These are phyloP conservation scores for Caenorhabditis imperialis DNA, from an alignment of 2,888 invertebrate genomes.

Conservation along the genomic window DNA sequence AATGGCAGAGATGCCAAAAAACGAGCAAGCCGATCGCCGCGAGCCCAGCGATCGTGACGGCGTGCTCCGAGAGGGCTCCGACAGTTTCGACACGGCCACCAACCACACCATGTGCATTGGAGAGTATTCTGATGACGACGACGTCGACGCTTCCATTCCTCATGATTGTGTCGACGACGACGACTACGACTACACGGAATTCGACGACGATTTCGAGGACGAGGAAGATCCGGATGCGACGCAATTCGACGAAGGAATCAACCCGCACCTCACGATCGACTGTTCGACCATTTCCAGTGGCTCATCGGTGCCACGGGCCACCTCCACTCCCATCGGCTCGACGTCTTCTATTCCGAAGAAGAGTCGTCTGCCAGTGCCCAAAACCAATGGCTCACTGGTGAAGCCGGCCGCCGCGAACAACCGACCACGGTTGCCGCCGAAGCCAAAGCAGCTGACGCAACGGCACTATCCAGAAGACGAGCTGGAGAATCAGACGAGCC, in stretches of 20 bases:
- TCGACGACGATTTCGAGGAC: slow-evolving; percentile 32
- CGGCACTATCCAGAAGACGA: slow-evolving; percentile 30
- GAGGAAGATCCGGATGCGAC: slow-evolving; percentile 46
- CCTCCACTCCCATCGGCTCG: slow-evolving; percentile 50
- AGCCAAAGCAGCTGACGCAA: slow-evolving; percentile 26
- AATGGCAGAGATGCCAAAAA: slow-evolving; percentile 58
- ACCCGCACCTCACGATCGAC: slow-evolving; percentile 50
- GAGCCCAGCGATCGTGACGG: slow-evolving; percentile 47
- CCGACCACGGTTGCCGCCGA: slow-evolving; percentile 49
- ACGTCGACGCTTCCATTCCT: slow-evolving; percentile 43
- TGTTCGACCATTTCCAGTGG: slow-evolving; percentile 52
- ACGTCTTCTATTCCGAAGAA: slow-evolving; percentile 27
- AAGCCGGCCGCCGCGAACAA: slow-evolving; percentile 8
- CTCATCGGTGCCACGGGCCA: slow-evolving; percentile 21
- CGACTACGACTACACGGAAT: slow-evolving; percentile 38
- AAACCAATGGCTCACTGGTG: slow-evolving; percentile 33
- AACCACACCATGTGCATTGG: slow-evolving; percentile 23
- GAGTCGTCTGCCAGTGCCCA: slow-evolving; percentile 40
- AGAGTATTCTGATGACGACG: slow-evolving; percentile 1
- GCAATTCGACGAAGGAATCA: slow-evolving; percentile 43
- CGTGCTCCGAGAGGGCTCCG: slow-evolving; percentile 23
- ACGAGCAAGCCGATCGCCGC: slow-evolving; percentile 61
- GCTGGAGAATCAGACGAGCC: slow-evolving; percentile 25
- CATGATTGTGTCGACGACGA: slow-evolving; percentile 44
- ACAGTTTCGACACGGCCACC: slow-evolving; percentile 30